Base-by-base conservation (phyloP, 2,797 vertebrate species). In the Macrochelys suwanniensis region DNA sequence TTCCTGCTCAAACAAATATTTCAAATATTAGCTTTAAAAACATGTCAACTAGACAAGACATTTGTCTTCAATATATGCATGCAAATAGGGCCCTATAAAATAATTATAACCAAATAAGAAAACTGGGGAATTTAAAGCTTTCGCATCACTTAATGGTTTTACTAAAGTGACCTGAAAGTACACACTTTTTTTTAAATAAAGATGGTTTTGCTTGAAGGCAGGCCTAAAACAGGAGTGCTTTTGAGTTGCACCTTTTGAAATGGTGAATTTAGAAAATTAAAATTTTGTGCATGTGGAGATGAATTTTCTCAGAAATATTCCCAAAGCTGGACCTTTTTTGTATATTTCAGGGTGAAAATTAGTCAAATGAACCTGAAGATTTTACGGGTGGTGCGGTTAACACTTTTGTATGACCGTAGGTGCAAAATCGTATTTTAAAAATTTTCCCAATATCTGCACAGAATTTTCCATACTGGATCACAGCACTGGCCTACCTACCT, bases 401-500 rank as follows among this genome's bases (percentile, higher is more conserved):
- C 84, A 82, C 21, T 85, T 94, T 61, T 85, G 71, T 23, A 25
- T 54, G 3, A 65, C 42, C 83, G 61, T 57, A 4, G 10, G 8
- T 53, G 74, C 84, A 77, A 93, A 90, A 51, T 31, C 25, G 54
- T 19, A 21, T 50, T 91, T 74, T 71, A 85, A 89, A 68, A 11
- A 19, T 7, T 92, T 42, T 19, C 3, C 4, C 6, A 3, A 8
- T 47, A 49, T 28, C 12, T 28, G 37, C 31, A 49, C 16, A 81
- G 68, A 51, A 54, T 45, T 33, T 65, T 21, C 45, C 50, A 45
- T 21, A 11, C 10, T 42, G 37, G 16, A 68, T 68, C 7, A 37
- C 61, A 10, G 61, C 33, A n/a, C 5, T 37, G 61, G 17, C 33
- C 61, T 68, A 37, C 61, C 33, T 68, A n/a, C 61, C 61, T 65